Percentiles rank a stretch among this genome's conserved stretches.
Evolutionary conservation across 2,113 vertebrate species (phyloP).

Genomic region (Semicossyphus pulcher): DNA sequence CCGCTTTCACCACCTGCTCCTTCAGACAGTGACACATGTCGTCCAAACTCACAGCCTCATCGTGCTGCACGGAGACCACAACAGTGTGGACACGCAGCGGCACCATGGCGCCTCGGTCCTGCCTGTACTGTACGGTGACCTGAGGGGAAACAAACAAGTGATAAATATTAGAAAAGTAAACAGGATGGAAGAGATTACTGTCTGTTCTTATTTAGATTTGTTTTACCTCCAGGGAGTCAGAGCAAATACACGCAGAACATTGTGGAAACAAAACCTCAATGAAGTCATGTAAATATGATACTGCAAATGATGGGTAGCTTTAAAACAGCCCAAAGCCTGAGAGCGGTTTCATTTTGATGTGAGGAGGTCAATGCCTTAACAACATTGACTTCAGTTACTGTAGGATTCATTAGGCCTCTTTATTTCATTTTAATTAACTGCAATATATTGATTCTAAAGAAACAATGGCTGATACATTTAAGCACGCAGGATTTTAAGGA

Average conservation of each 20-base stretch:
- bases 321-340: neutral
- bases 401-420: neutral
- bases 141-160: slow-evolving; percentile 36
- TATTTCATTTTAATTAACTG: neutral
- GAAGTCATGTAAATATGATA: neutral
- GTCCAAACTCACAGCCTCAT: slow-evolving; percentile 89
- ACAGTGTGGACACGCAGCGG: slow-evolving; percentile 95
- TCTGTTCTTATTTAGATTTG: neutral
- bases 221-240: neutral
- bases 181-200: neutral
- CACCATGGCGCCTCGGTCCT: slow-evolving; percentile 92
- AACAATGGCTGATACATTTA: no score
- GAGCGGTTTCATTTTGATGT: neutral
- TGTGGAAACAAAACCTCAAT: neutral
- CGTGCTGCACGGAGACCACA: slow-evolving; percentile 95
- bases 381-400: neutral
- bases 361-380: neutral
- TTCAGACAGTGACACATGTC: slow-evolving; percentile 92
- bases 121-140: slow-evolving; percentile 95
- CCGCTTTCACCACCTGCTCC: slow-evolving; percentile 92
- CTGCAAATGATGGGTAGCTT: neutral
- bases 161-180: neutral
- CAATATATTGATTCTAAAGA: no score
- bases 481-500: no score
- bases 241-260: neutral